Percentiles rank a stretch among this genome's conserved stretches.
These are phyloP conservation scores for Aratinga solstitialis DNA, from an alignment of 2,797 vertebrate genomes.

Conservation along the genomic window DNA sequence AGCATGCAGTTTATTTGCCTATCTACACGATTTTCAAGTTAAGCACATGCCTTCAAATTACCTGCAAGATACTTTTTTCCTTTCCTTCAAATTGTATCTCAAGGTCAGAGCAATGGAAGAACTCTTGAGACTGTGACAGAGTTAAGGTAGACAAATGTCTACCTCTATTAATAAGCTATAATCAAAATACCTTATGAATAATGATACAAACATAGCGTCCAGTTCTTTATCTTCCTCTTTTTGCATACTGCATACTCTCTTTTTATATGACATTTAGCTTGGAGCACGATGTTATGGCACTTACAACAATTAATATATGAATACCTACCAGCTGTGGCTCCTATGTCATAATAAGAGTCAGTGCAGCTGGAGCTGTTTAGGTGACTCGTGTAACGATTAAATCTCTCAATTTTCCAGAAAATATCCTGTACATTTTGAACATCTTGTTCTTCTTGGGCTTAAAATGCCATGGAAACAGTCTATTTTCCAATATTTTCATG, in stretches of 20 bases:
- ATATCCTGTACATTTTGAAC: neutral
- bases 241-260: neutral
- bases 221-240: neutral
- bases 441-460: neutral
- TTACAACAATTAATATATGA: neutral
- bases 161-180: neutral
- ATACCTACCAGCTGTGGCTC: neutral
- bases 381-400: neutral
- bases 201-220: neutral
- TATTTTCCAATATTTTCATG: slow-evolving; percentile 5
- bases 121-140: neutral
- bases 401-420: slow-evolving; percentile 4
- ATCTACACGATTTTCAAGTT: neutral
- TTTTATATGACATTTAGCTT: neutral
- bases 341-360: neutral
- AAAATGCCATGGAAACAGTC: neutral
- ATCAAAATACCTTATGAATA: neutral
- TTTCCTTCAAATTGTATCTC: neutral
- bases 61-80: neutral
- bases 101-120: neutral
- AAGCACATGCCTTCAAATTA: neutral
- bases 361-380: slow-evolving; percentile 6
- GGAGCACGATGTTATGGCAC: neutral
- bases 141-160: neutral
- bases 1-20: neutral